A percentile compares a stretch with the other conserved stretches of the same genome.
Evolutionary conservation across 2,113 vertebrate genomes (phyloP).

Genomic region (Polypterus senegalus): DNA sequence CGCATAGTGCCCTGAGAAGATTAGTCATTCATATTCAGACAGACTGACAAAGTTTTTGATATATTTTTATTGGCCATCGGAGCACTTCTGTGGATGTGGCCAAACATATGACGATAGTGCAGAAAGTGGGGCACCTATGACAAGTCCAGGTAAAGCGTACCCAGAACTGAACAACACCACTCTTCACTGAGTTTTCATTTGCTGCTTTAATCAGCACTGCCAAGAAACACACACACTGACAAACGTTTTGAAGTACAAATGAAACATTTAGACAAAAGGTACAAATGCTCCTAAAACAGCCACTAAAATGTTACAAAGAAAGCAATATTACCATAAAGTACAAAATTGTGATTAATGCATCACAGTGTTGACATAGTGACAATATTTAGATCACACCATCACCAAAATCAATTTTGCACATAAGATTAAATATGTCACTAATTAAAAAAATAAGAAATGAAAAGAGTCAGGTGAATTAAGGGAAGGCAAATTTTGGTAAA

Average conservation of each 20-base stretch:
- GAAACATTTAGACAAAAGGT: conserved; percentile 20
- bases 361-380: conserved; percentile 29
- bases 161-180: no score
- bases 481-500: conserved; percentile 22
- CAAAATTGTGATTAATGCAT: conserved; percentile 24
- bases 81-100: no score
- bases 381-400: conserved; percentile 9
- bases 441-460: conserved; percentile 4
- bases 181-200: conserved; percentile 12
- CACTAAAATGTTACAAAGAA: conserved; percentile 20
- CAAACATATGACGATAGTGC: no score
- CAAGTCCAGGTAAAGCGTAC: no score
- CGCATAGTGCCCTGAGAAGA: no score
- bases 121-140: no score
- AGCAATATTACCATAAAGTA: conserved; percentile 19
- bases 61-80: no score
- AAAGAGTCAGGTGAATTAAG: conserved; percentile 14
- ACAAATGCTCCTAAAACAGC: conserved; percentile 17
- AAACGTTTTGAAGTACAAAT: conserved; percentile 19
- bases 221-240: conserved; percentile 18
- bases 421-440: conserved; percentile 15
- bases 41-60: no score
- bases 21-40: no score
- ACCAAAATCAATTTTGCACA: conserved; percentile 15
- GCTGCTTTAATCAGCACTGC: conserved; percentile 26